Evolutionary conservation across 2,113 vertebrate species (phyloP), one percentile per base, ranked within the genome.

Genomic region (Osmerus mordax): DNA sequence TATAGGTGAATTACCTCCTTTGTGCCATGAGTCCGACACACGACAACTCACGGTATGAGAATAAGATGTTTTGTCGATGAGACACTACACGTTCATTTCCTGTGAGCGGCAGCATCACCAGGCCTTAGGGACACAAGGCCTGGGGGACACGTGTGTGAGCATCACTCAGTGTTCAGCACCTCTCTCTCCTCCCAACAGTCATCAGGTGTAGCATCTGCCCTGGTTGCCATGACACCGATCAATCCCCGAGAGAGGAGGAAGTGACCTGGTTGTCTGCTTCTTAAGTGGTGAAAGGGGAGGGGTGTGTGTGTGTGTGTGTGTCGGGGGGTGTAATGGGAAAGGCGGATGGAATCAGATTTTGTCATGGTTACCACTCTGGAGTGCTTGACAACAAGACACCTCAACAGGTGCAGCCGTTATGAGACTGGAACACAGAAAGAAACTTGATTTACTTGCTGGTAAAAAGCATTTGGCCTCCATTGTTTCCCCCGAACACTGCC

Each of bases 141-240:
- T 32, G 4, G 29, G 29, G 0, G 29, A 32, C 29, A 5, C 29
- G 29, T 32, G 29, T 5, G 29, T 32, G 29, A 32, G 29, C 29
- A 32, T 32, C 29, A 32, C 29, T 32, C 29, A 32, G 3, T 32
- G 29, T 5, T 32, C 7, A 5, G 36, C 23, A 36, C 16, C 18
- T n/a, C 70, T 77, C 69, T 16, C 69, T 53, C n/a, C 18, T 36
- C 23, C 18, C 28, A 55, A 55, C 54, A 36, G 70, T 21, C 71
- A 73, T 69, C 74, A 62, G 18, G 60, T 29, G 65, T 47, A 29
- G 54, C 14, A 4, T 28, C 72, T 54, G n/a, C 70, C 4, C 71
- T 61, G 21, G 51, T 67, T 72, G n/a, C 68, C 64, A 65, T 63
- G 77, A 79, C 80, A 84, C 62, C 72, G 71, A 80, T 83, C 72